Evolutionary conservation across 2,797 vertebrate genomes (phyloP), one percentile per base, ranked within the genome.

Genomic region (Tarsius wallacei): DNA sequence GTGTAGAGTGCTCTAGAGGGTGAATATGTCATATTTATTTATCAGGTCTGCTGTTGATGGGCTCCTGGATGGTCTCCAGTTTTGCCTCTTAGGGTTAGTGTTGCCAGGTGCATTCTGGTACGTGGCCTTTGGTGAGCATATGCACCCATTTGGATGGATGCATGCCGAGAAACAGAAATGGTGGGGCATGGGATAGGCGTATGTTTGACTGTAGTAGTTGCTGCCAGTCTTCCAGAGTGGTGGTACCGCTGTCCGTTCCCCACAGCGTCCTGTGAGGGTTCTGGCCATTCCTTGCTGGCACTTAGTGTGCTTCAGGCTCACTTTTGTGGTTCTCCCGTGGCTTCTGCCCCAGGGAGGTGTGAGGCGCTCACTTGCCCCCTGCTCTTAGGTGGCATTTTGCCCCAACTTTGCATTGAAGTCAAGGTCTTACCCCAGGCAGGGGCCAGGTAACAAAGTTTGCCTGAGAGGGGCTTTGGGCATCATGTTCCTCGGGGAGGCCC

Each of bases 171-270:
- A 19, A 24, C 10, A 9, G 81, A 33, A 3, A 5, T 15, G 13
- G 49, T 6, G 13, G 53, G 70, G 11, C 17, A 2, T 1, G 0
- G 63, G 16, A 5, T 1, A 0, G 13, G 21, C 10, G 0, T 1
- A 0, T 4, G 5, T n/a, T n/a, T 80, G 33, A 0, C 15, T 1
- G 0, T 42, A 2, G 0, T 7, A 3, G 15, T n/a, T 21, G 6
- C 11, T 36, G 74, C 16, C 19, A 31, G 0, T 19, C 49, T 74
- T 28, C 78, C 19, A 9, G n/a, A 36, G 4, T 9, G 3, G 13
- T 8, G 1, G 2, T 1, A 2, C 28, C 7, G 0, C 5, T 2
- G 31, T 12, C 49, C 4, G 0, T 16, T 64, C 36, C 24, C 6
- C 14, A 33, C 49, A 8, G 63, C 1, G 0, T n/a, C 4, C 33